Conservation (phyloP, 1,140 invertebrate genomes). For the Eurosta solidaginis region DNA sequence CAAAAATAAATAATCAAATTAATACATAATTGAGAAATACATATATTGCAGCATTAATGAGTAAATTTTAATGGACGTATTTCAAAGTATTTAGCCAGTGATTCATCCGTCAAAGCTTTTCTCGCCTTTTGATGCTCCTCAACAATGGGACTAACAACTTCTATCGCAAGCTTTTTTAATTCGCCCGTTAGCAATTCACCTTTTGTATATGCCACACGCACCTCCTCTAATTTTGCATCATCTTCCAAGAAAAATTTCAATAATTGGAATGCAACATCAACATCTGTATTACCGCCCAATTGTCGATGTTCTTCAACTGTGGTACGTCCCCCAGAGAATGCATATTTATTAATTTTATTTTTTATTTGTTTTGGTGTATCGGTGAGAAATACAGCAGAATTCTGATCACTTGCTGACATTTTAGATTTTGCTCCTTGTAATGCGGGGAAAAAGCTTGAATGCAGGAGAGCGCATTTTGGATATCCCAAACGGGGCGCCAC, state of each 20-base stretch:
- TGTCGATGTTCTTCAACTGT: slow-evolving; percentile 92
- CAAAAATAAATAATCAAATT: not conserved
- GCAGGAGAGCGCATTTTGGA: slow-evolving; percentile 92
- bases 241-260: slow-evolving; percentile 95
- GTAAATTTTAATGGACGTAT: slow-evolving; percentile 75
- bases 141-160: slow-evolving; percentile 70
- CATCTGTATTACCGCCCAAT: slow-evolving; percentile 91
- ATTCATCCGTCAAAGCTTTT: slow-evolving; percentile 83
- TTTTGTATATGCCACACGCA: slow-evolving; percentile 82
- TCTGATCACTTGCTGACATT: slow-evolving; percentile 96
- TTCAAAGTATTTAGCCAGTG: slow-evolving; percentile 82
- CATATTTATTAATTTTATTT: slow-evolving; percentile 98
- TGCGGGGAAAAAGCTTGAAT: slow-evolving; percentile 94
- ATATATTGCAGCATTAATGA: slow-evolving; percentile 36
- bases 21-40: not conserved
- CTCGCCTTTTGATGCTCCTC: slow-evolving; percentile 81
- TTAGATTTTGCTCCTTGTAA: slow-evolving; percentile 96
- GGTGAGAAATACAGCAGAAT: slow-evolving; percentile 92
- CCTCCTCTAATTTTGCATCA: slow-evolving; percentile 84
- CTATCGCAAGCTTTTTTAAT: slow-evolving; percentile 90
- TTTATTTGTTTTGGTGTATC: slow-evolving; percentile 97
- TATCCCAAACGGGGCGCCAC: slow-evolving; percentile 87
- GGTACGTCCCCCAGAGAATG: slow-evolving; percentile 94
- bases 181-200: slow-evolving; percentile 92
- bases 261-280: slow-evolving; percentile 97